phyloP scores from a whole-genome alignment of 2,113 vertebrate genomes.

The Synodontis membranacea region DNA sequence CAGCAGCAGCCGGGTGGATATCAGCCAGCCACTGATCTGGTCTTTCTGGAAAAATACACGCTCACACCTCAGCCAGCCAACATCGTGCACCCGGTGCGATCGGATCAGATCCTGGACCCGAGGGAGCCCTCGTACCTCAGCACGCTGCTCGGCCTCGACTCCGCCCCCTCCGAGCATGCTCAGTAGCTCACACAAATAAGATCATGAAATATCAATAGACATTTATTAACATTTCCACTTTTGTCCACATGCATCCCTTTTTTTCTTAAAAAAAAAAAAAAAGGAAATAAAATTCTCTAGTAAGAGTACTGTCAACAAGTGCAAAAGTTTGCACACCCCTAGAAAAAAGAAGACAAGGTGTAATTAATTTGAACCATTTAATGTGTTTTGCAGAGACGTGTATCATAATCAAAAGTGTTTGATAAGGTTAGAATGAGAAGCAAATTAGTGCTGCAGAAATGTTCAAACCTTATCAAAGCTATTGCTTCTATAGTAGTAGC shows the following conservation, averaged over 20 bases:
- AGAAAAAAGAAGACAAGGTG: not conserved
- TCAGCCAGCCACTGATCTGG: slow-evolving; percentile 82
- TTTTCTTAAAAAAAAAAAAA: too few species aligned
- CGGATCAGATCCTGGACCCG: slow-evolving; percentile 91
- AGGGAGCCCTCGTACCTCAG: slow-evolving; percentile 93
- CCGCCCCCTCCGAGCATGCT: slow-evolving; percentile 74
- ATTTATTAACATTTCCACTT: not conserved
- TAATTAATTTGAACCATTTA: not conserved
- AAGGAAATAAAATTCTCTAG: not conserved
- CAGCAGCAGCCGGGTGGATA: slow-evolving; percentile 78
- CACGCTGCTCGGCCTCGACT: slow-evolving; percentile 87
- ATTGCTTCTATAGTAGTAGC: not conserved
- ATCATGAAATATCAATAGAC: too few species aligned
- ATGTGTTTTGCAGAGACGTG: not conserved
- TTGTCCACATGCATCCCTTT: not conserved
- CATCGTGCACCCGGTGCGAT: slow-evolving; percentile 86
- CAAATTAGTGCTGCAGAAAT: too few species aligned
- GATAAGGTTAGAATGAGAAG: not conserved
- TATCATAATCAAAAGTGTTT: not conserved
- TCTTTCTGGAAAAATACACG: slow-evolving; percentile 94
- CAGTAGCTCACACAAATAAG: slow-evolving; percentile 54
- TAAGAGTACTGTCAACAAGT: not conserved
- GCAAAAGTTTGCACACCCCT: not conserved
- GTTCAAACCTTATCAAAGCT: too few species aligned
- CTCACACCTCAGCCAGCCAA: slow-evolving; percentile 89